A percentile compares a stretch with the other conserved stretches of the same genome.
phyloP scores from a whole-genome alignment of 2,113 vertebrate species.

The Pimephales promelas region DNA sequence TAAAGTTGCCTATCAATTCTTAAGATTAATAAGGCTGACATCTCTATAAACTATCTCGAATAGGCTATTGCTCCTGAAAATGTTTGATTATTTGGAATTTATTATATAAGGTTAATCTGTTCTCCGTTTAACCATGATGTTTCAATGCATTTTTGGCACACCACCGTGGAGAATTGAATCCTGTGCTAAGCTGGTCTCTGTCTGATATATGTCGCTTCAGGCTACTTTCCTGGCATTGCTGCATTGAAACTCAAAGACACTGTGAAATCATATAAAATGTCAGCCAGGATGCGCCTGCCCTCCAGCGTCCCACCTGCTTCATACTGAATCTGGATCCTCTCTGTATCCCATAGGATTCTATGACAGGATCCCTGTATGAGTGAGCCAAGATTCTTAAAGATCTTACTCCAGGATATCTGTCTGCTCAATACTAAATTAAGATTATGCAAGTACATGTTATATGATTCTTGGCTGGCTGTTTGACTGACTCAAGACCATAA shows the following conservation, averaged over 20 bases:
- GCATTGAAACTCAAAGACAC: background rate
- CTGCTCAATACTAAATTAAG: background rate
- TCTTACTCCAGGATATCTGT: background rate
- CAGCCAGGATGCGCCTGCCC: background rate
- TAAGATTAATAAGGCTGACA: background rate
- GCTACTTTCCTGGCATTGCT: slow-evolving; percentile 15
- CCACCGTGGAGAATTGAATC: background rate
- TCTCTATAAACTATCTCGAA: background rate
- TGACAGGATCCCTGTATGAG: slow-evolving; percentile 5
- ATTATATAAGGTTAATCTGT: background rate
- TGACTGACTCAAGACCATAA: background rate
- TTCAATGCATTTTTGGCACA: background rate
- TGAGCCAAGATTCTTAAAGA: background rate
- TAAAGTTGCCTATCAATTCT: background rate
- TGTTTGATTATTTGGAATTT: background rate
- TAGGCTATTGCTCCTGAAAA: background rate
- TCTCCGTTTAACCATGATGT: background rate
- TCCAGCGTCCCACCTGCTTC: background rate
- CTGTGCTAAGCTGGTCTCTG: slow-evolving; percentile 15
- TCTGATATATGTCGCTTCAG: background rate
- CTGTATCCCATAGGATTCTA: background rate
- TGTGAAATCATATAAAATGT: slow-evolving; percentile 14
- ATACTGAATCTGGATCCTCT: background rate
- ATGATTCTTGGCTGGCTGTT: background rate
- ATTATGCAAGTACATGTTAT: background rate